Percentiles rank a stretch among this genome's conserved stretches.
phyloP scores from a whole-genome alignment of 2,888 invertebrate genomes.

The Trissolcus japonicus region DNA sequence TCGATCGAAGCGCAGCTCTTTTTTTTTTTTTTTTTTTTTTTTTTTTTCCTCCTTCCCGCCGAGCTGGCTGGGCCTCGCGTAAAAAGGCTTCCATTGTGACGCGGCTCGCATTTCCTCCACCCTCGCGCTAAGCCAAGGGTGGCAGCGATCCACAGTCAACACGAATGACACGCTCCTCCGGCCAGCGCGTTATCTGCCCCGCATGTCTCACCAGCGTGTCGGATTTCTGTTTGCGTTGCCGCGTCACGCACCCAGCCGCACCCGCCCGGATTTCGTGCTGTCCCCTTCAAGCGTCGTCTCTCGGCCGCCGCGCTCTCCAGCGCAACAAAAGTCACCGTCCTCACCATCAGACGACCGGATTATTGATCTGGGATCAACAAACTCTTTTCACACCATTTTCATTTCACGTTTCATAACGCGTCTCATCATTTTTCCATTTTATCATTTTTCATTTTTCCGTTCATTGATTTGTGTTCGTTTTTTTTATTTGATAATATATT shows the following conservation, averaged over 20 bases:
- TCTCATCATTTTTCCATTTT: too few species aligned
- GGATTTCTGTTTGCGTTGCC: conserved; percentile 74
- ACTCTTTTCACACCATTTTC: background rate
- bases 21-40: conserved; percentile 37
- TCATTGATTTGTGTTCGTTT: background rate
- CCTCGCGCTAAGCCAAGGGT: conserved; percentile 69
- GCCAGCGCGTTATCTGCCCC: conserved; percentile 60
- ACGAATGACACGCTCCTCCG: conserved; percentile 76
- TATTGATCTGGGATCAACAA: conserved; percentile 14
- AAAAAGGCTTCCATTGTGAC: conserved; percentile 70
- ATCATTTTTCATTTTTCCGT: background rate
- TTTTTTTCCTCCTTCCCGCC: conserved; percentile 25
- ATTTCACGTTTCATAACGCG: background rate
- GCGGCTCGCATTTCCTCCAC: conserved; percentile 73
- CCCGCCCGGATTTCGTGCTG: conserved; percentile 67
- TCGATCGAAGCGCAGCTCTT: conserved; percentile 33
- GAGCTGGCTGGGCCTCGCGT: conserved; percentile 41
- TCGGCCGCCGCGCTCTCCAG: background rate
- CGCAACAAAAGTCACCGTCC: conserved; percentile 33
- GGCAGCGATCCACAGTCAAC: conserved; percentile 70
- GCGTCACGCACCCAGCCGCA: conserved; percentile 72
- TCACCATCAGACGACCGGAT: conserved; percentile 28
- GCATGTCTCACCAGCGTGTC: conserved; percentile 67
- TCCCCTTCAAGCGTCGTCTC: conserved; percentile 27
- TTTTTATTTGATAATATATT: too few species aligned